Evolutionary conservation across 2,113 vertebrate genomes (phyloP), one percentile per base, ranked within the genome.

Genomic region (Aegypius monachus): DNA sequence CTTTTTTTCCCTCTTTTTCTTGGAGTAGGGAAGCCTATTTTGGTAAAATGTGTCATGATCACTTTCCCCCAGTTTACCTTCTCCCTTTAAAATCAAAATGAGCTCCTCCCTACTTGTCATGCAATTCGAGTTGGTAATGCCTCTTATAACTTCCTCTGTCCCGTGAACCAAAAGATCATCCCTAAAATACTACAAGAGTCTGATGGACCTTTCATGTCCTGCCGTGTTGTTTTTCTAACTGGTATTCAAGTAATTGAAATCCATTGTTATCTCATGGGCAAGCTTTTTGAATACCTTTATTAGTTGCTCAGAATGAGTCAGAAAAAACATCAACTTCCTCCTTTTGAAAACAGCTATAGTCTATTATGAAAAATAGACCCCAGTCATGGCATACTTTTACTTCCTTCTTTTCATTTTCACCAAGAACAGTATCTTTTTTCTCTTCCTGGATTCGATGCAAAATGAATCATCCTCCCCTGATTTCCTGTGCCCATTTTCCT

Each of bases 11-110:
- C 65, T 85, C 66, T 77, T 96, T 88, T 52, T 72, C 9, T 8
- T 61, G 63, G 25, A 72, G 65, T 18, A 63, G 52, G 71, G 81
- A 90, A 94, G 48, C 56, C 43, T 91, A 1, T 85, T 95, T 96
- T 94, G 48, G 73, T 91, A 55, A 91, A 93, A 75, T 36, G 36
- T 82, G 48, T 87, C 84, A 75, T 75, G 13, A 94, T 85, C 74
- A 70, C 87, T 96, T 97, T 96, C 93, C 79, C 48, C 67, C 78
- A 15, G 52, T 91, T 87, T 93, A 80, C 43, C 26, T 91, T 95
- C 78, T 67, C 43, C 73, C 36, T 87, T 81, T 91, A 71, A 87
- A 82, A 72, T 75, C 31, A 65, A 65, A 85, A 42, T 56, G 20
- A 85, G 23, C 16, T 93, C 22, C 31, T 93, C 36, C 77, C 25